Evolutionary conservation across 1,140 invertebrate genomes (phyloP).

Genomic region (Cardiocondyla obscurior): DNA sequence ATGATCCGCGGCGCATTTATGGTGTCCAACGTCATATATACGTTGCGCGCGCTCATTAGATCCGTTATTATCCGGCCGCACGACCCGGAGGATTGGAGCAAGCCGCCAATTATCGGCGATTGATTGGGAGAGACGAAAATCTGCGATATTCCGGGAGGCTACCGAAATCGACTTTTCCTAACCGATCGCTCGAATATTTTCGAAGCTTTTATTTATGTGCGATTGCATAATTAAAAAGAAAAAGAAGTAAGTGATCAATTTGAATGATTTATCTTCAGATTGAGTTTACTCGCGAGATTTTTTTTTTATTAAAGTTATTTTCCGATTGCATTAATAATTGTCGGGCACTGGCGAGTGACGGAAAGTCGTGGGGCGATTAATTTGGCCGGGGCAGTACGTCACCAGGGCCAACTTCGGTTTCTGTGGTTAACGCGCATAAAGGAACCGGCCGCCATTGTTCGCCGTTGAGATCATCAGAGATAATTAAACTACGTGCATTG

Average conservation of each 20-base stretch:
- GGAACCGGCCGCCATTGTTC: conserved; percentile 40
- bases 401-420: conserved; percentile 20
- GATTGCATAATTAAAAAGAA: too few relatives aligned
- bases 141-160: background rate
- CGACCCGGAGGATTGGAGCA: background rate
- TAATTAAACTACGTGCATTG: conserved; percentile 57
- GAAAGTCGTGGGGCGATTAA: background rate
- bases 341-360: background rate
- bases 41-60: conserved; percentile 1
- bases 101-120: conserved; percentile 10
- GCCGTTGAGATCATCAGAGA: conserved; percentile 47
- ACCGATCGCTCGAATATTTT: background rate
- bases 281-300: background rate
- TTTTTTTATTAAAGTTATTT: background rate
- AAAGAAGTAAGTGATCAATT: background rate
- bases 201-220: too few relatives aligned
- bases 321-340: background rate
- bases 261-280: too few relatives aligned
- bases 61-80: background rate
- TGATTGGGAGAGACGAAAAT: background rate
- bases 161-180: background rate
- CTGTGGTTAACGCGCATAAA: conserved; percentile 27
- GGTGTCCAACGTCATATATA: conserved; percentile 8
- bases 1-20: conserved; percentile 44
- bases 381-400: background rate